A percentile compares a stretch with the other conserved stretches of the same genome.
These are phyloP conservation scores for Murina feae DNA, from an alignment of 2,113 vertebrate genomes.

Conservation along the genomic window DNA sequence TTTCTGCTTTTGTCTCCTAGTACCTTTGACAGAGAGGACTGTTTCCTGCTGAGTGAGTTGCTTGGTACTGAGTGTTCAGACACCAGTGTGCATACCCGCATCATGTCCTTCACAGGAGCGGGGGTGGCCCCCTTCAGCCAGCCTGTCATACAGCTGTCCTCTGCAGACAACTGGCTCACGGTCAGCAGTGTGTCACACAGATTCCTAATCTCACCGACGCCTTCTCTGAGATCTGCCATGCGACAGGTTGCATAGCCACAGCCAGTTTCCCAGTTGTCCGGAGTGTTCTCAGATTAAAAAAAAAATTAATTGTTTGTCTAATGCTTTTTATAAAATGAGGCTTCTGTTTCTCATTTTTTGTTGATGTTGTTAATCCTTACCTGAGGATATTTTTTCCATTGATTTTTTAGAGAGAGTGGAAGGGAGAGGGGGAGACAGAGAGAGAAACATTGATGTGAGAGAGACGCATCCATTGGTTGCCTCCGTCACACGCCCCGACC, in stretches of 20 bases:
- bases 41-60: constrained; percentile 3
- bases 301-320: background rate
- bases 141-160: background rate
- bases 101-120: background rate
- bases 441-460: too few species aligned
- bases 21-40: constrained; percentile 9
- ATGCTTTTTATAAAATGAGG: background rate
- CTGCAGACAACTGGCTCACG: background rate
- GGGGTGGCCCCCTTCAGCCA: background rate
- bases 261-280: background rate
- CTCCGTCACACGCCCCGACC: too few species aligned
- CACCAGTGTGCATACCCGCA: fast-evolving
- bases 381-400: too few species aligned
- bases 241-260: background rate
- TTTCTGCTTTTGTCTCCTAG: constrained; percentile 64
- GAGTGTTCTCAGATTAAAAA: background rate
- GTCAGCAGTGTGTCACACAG: background rate
- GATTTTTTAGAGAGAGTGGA: too few species aligned
- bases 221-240: background rate
- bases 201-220: background rate
- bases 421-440: too few species aligned
- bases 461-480: too few species aligned
- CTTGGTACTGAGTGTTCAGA: background rate
- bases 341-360: background rate
- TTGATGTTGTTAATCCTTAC: too few species aligned